Percentiles rank a stretch among this genome's conserved stretches.
These are phyloP conservation scores for Lydus trimaculatus DNA, from an alignment of 2,888 invertebrate genomes.

Conservation along the genomic window DNA sequence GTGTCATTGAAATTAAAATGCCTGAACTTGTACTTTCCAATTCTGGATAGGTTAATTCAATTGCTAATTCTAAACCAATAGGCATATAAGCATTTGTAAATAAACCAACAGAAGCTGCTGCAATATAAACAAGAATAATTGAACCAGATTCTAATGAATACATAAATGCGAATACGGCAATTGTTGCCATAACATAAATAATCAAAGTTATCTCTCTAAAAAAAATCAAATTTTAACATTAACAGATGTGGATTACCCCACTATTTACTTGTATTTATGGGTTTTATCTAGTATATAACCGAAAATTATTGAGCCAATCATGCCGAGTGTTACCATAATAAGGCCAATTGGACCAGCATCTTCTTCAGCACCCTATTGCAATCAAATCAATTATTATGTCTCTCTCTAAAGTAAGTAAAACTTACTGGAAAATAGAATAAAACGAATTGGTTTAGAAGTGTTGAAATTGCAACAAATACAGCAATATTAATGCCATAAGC, in stretches of 20 bases:
- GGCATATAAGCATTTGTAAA: constrained; percentile 42
- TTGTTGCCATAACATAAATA: constrained; percentile 30
- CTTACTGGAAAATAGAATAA: constrained; percentile 78
- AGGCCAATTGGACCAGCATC: constrained; percentile 90
- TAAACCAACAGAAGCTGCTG: constrained; percentile 35
- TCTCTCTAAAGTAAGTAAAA: too few relatives aligned
- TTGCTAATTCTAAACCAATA: constrained; percentile 43
- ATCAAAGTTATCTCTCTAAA: constrained; percentile 35
- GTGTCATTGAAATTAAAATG: constrained; percentile 40
- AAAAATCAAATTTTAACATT: constrained; percentile 10
- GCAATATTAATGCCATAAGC: constrained; percentile 95
- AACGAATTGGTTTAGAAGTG: constrained; percentile 87
- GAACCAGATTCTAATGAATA: constrained; percentile 33
- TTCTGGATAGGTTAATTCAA: constrained; percentile 43
- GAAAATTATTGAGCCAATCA: constrained; percentile 86
- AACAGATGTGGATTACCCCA: too few relatives aligned
- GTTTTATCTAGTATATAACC: constrained; percentile 91
- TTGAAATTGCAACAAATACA: constrained; percentile 94
- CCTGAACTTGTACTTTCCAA: constrained; percentile 42
- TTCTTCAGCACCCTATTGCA: constrained; percentile 65
- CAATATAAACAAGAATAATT: constrained; percentile 31
- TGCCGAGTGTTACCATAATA: constrained; percentile 86
- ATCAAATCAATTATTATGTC: not conserved
- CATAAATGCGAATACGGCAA: constrained; percentile 34
- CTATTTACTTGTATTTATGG: constrained; percentile 81